Evolutionary conservation across 23 tunicate species (phyloP).

Genomic region (Trididemnum miniatum): DNA sequence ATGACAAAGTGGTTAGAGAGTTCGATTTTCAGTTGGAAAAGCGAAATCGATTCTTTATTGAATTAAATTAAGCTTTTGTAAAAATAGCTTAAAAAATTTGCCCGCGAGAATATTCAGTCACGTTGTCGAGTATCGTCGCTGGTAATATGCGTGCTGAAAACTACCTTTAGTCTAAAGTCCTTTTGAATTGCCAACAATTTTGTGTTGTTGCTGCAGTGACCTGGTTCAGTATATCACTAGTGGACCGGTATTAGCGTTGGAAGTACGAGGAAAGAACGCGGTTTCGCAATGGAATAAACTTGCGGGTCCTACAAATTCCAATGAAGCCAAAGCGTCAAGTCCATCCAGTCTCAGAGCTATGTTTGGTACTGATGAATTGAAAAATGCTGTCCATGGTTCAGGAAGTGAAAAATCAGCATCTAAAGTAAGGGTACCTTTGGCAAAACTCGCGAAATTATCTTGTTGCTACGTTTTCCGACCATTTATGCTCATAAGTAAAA

Average conservation of each 20-base stretch:
- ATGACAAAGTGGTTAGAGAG: no score
- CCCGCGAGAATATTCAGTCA: no score
- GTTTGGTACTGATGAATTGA: conserved; percentile 72
- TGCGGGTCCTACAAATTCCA: conserved; percentile 68
- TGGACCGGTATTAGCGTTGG: conserved; percentile 86
- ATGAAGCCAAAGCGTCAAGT: conserved; percentile 48
- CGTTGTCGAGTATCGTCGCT: no score
- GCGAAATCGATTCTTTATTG: no score
- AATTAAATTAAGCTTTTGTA: no score
- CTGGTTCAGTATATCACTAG: conserved; percentile 68
- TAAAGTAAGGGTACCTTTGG: conserved; percentile 55
- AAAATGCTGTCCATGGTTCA: conserved; percentile 84
- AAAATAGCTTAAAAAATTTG: no score
- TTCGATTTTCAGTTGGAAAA: no score
- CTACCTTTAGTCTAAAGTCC: no score
- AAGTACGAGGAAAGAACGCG: conserved; percentile 73
- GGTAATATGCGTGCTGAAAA: no score
- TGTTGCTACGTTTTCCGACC: no score
- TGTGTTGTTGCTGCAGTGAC: conserved; percentile 22
- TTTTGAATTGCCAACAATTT: background rate
- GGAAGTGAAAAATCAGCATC: conserved; percentile 50
- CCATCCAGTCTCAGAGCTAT: conserved; percentile 82
- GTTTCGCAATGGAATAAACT: conserved; percentile 57
- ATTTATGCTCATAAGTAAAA: no score
- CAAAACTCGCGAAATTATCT: no score